phyloP scores from a whole-genome alignment of 92 coral and sea anemone species.

The Porites rus region DNA sequence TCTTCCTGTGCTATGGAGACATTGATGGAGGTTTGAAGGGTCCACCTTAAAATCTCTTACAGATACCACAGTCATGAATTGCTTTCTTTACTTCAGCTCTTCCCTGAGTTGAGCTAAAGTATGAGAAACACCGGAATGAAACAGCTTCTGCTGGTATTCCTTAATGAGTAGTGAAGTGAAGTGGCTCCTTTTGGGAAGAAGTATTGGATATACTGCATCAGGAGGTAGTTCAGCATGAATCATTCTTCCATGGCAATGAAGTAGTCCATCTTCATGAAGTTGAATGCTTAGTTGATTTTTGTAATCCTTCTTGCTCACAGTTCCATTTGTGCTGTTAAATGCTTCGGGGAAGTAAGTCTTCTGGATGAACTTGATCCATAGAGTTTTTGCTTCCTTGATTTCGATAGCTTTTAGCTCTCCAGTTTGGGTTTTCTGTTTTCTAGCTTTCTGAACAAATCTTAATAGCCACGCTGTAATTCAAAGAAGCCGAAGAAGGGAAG shows the following conservation, averaged over 20 bases:
- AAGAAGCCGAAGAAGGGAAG: constrained; percentile 6
- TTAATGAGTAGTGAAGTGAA: constrained; percentile 18
- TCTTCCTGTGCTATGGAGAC: constrained; percentile 25
- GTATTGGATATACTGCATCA: constrained; percentile 2
- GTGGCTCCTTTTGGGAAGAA: constrained; percentile 11
- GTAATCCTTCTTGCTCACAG: background rate
- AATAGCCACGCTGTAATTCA: background rate
- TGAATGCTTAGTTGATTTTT: constrained; percentile 18
- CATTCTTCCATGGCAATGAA: constrained; percentile 19
- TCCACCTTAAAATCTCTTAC: constrained; percentile 20
- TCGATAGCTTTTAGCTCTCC: background rate
- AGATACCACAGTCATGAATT: constrained; percentile 11
- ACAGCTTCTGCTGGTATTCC: constrained; percentile 6
- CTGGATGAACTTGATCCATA: constrained; percentile 5
- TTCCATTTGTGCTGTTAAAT: constrained; percentile 12
- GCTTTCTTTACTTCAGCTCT: constrained; percentile 3
- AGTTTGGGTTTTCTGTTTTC: constrained; percentile 5
- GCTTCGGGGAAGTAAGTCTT: constrained; percentile 2
- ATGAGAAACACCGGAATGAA: background rate
- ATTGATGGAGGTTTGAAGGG: constrained; percentile 18
- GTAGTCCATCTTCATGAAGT: constrained; percentile 18
- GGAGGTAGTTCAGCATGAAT: background rate
- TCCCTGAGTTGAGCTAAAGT: constrained; percentile 22
- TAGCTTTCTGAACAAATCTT: background rate
- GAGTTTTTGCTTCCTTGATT: constrained; percentile 8